Conservation (phyloP, 2,888 invertebrate species). For the Cosmia trapezina region DNA sequence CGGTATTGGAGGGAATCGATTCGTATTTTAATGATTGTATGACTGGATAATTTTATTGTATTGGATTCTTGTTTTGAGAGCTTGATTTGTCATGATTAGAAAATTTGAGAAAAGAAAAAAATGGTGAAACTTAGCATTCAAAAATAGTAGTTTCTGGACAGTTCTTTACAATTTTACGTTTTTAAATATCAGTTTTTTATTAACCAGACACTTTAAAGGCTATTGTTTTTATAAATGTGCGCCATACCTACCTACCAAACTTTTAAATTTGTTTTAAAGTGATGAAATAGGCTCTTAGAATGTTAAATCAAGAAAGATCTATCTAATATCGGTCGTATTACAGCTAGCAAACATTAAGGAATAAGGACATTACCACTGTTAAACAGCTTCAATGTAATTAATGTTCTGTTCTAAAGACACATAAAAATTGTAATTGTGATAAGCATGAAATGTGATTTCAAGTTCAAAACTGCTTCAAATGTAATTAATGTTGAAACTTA, state of each 20-base stretch:
- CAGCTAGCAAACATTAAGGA: background rate
- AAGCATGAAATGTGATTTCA: background rate
- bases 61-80: slow-evolving; percentile 7
- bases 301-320: background rate
- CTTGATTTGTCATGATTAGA: slow-evolving; percentile 22
- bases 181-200: background rate
- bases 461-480: slow-evolving; percentile 12
- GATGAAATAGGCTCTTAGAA: background rate
- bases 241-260: fast-evolving
- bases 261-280: background rate
- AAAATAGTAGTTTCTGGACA: background rate
- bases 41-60: slow-evolving; percentile 22
- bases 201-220: background rate
- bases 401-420: background rate
- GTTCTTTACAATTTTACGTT: background rate
- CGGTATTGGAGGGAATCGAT: slow-evolving; percentile 49
- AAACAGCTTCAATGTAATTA: background rate
- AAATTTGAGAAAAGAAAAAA: background rate
- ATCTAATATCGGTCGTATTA: background rate
- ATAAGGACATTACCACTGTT: background rate
- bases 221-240: background rate
- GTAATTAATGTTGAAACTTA: background rate
- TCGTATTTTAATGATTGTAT: slow-evolving; percentile 39
- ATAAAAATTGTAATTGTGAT: background rate
- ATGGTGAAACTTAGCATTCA: background rate